A percentile compares a stretch with the other conserved stretches of the same genome.
Evolutionary conservation across 2,797 vertebrate species (phyloP).

Genomic region (Micropoecilia bifurca): DNA sequence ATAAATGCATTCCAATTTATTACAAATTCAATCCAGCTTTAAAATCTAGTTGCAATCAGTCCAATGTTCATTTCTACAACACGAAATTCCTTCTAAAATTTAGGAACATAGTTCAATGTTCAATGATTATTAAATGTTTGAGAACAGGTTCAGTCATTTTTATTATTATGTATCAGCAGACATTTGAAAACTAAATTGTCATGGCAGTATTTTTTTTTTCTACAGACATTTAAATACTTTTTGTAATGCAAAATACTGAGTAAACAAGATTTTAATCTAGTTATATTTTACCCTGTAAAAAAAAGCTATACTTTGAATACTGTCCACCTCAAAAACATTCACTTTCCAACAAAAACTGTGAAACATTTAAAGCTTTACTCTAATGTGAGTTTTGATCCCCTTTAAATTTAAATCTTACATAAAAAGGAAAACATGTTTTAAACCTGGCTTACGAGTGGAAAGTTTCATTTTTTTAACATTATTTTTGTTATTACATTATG

Average conservation of each 20-base stretch:
- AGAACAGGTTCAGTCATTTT: neutral
- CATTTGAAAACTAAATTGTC: neutral
- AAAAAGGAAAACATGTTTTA: neutral
- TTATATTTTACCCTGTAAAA: neutral
- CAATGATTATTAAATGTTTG: neutral
- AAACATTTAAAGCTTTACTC: neutral
- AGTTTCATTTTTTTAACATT: neutral
- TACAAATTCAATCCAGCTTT: neutral
- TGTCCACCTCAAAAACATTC: neutral
- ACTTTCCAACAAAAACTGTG: neutral
- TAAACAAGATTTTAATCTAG: neutral
- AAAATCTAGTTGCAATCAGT: neutral
- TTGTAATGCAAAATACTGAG: neutral
- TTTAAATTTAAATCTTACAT: neutral
- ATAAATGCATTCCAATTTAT: neutral
- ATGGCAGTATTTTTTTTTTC: neutral
- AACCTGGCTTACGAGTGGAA: neutral
- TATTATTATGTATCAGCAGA: neutral
- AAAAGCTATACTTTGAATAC: neutral
- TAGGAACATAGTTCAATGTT: neutral
- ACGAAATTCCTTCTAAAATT: neutral
- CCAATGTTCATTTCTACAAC: neutral
- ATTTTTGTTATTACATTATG: neutral
- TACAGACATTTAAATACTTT: neutral
- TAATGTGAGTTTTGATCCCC: neutral